A percentile compares a stretch with the other conserved stretches of the same genome.
Evolutionary conservation across 1,140 invertebrate species (phyloP).

Genomic region (Manduca sexta): DNA sequence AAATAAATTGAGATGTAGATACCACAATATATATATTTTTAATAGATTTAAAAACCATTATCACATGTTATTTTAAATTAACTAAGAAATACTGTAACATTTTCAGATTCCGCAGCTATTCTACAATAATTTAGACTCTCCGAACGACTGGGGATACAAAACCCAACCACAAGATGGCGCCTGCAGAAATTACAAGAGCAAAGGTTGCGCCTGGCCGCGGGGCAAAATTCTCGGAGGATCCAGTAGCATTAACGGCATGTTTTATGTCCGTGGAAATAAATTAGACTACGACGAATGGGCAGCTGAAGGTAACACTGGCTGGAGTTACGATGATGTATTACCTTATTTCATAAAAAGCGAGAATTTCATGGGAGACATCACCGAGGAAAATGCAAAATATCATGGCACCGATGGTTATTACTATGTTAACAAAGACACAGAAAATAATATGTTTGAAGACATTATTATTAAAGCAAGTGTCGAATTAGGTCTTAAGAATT

Average conservation of each 20-base stretch:
- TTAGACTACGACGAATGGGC: conserved; percentile 81
- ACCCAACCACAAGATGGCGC: conserved; percentile 65
- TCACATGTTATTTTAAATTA: too few relatives aligned
- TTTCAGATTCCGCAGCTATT: conserved; percentile 36
- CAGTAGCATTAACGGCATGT: conserved; percentile 79
- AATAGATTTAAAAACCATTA: too few relatives aligned
- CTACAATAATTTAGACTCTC: conserved; percentile 30
- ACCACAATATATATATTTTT: too few relatives aligned
- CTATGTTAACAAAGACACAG: conserved; percentile 81
- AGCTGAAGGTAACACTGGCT: conserved; percentile 48
- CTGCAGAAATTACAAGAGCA: conserved; percentile 42
- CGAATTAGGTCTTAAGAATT: conserved; percentile 80
- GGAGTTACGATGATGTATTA: conserved; percentile 64
- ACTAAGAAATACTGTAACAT: too few relatives aligned
- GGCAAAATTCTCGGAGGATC: conserved; percentile 77
- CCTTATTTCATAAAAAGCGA: conserved; percentile 69
- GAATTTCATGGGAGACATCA: conserved; percentile 76
- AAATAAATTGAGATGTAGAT: too few relatives aligned
- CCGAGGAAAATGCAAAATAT: conserved; percentile 59
- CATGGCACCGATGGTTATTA: conserved; percentile 83
- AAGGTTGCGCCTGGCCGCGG: conserved; percentile 70
- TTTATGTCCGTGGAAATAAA: conserved; percentile 77
- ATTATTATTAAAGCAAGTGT: conserved; percentile 80
- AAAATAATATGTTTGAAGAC: conserved; percentile 79
- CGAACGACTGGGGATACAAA: conserved; percentile 73